Base-by-base conservation (phyloP, 1,140 invertebrate species). In the Tetraneura akinire region DNA sequence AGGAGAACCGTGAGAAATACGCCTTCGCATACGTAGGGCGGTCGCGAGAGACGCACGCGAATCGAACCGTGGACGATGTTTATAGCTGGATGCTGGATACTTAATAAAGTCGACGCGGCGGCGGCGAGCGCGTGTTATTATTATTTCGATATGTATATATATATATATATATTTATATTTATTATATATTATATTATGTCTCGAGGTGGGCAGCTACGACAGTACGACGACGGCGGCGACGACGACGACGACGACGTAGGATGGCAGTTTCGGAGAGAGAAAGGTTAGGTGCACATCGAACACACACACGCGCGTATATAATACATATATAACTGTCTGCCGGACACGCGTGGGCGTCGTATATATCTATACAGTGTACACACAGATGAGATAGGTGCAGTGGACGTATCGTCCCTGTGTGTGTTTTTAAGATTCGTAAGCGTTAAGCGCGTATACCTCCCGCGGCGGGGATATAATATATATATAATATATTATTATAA, bases 1-100 rank as follows among this genome's bases (percentile, higher is more conserved):
- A 23, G 32, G 53, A 76, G 42, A 60, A 78, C 74, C 74, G 74
- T 78, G 74, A 60, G 74, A 78, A 78, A 78, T 78, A 78, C 74
- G 74, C 74, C 74, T 62, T 78, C 74, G 74, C 74, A 47, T 51
- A 18, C 32, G 32, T 8, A 18, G 74, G 74, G 53, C 74, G 55
- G 51, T 51, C 42, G 51, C 49, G 73, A 42, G 21, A 60, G 51
- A 62, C 74, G 37, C 51, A 57, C 71, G 71, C 74, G 74, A 68
- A 68, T 47, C 74, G 32, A 78, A 78, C 26, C 37, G 53, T 37
- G 10, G 13, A 14, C 13, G 45, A 13, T 32, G 47, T 55, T 55
- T 55, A 57, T 55, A 57, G 51, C 53, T 78, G 45, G 32, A 60
- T 47, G 51, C 53, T 78, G 45, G 32, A 60, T 47, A 45, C 37